Base-by-base conservation (phyloP, 2,113 vertebrate genomes). In the Suricata suricatta region DNA sequence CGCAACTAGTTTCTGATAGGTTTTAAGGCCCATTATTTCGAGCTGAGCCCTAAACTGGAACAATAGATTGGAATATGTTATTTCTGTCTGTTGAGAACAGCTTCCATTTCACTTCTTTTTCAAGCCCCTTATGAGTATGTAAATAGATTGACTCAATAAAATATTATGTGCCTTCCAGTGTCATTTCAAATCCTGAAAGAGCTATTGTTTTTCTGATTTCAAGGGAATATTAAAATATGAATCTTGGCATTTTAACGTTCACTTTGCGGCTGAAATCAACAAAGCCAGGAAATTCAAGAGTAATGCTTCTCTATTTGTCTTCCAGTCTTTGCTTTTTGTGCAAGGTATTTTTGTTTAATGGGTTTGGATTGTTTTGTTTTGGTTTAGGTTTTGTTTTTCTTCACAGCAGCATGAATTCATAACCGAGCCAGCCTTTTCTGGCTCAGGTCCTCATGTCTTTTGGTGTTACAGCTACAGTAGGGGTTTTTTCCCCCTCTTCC, bases 241-340 rank as follows among this genome's bases (percentile, higher is more conserved):
- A 63, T 23, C 38, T 71, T 25, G 57, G 82, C 44, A 0, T 60
- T 50, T 41, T 47, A 31, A 27, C 44, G 54, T 47, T 7, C 19
- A 3, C 8, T 31, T 57, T 29, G 23, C 80, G 33, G 54, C 92
- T 63, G 1, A 1, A 35, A 29, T 72, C 44, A 52, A 25, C 71
- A 96, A 97, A 83, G 66, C 84, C 96, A 54, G 97, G 96, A 96
- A 95, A 80, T 82, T 31, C 14, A 66, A 29, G 44, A 80, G 35
- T 66, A 66, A 6, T 12, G 64, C 63, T 88, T 74, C 81, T 97
- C 87, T 89, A 63, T 91, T 81, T 93, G 86, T 81, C 85, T 89
- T 74, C 69, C 57, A 93, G 17, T 21, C 16, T 41, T 47, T 47
- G 83, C 41, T 68, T 87, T 90, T 47, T 81, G 31, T 71, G 47